These are phyloP conservation scores for Oriolus oriolus DNA, from an alignment of 2,113 vertebrate genomes.

Conservation along the genomic window DNA sequence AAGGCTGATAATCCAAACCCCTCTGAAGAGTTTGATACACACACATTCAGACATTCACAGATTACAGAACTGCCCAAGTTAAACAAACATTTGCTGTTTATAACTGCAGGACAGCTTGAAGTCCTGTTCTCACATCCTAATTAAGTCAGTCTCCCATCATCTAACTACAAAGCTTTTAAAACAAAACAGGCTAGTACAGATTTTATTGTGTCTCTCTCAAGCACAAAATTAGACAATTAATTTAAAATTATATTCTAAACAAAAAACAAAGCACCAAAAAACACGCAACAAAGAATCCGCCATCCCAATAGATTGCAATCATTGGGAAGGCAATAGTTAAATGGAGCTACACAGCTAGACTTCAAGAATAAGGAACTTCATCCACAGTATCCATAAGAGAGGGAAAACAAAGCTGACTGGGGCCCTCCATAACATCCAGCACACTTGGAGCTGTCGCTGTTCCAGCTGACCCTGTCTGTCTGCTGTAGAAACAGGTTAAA, in stretches of 20 bases:
- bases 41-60: background rate
- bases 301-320: background rate
- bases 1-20: background rate
- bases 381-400: background rate
- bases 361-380: background rate
- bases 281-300: background rate
- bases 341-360: background rate
- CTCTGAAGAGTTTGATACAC: background rate
- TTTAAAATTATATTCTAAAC: background rate
- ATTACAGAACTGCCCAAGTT: background rate
- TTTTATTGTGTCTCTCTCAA: background rate
- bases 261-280: background rate
- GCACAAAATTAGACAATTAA: background rate
- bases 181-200: background rate
- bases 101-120: background rate
- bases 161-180: background rate
- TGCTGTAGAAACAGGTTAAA: background rate
- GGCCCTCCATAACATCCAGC: background rate
- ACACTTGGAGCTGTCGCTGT: background rate
- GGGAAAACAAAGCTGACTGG: background rate
- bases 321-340: background rate
- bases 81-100: background rate
- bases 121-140: background rate
- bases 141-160: background rate
- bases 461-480: background rate